A percentile compares a stretch with the other conserved stretches of the same genome.
Conservation (phyloP, 2,888 invertebrate species). For the Tipula lateralis region DNA sequence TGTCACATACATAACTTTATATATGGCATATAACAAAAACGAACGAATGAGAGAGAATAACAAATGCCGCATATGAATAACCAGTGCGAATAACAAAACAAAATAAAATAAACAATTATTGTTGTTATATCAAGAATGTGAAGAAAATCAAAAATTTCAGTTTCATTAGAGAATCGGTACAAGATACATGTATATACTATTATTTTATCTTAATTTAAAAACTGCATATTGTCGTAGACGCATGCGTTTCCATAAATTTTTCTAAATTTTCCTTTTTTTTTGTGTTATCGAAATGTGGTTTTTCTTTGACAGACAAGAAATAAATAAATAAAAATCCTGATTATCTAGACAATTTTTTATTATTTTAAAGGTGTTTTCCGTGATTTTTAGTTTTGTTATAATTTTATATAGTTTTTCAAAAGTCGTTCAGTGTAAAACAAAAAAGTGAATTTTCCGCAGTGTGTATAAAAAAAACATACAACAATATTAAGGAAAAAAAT, state of each 20-base stretch:
- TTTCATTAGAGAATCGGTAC: slow-evolving; percentile 1
- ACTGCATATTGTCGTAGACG: neutral
- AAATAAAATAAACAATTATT: neutral
- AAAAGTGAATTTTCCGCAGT: neutral
- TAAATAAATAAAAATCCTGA: neutral
- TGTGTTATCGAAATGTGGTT: neutral
- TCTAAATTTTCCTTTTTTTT: neutral
- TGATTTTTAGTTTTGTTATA: neutral
- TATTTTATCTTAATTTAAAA: neutral
- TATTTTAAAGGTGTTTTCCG: neutral
- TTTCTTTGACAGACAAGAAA: neutral
- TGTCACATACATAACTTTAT: neutral
- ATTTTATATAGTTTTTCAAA: neutral
- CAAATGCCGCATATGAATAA: neutral
- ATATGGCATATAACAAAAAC: neutral
- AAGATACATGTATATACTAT: neutral
- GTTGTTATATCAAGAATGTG: neutral
- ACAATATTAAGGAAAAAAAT: neutral
- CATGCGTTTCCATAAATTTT: neutral
- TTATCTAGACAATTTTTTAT: neutral
- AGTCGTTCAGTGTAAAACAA: neutral
- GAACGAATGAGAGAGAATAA: neutral
- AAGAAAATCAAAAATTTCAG: neutral
- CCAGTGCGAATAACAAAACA: neutral
- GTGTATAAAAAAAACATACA: neutral